Base-by-base conservation (phyloP, 2,113 vertebrate genomes). In the Pteropus alecto region DNA sequence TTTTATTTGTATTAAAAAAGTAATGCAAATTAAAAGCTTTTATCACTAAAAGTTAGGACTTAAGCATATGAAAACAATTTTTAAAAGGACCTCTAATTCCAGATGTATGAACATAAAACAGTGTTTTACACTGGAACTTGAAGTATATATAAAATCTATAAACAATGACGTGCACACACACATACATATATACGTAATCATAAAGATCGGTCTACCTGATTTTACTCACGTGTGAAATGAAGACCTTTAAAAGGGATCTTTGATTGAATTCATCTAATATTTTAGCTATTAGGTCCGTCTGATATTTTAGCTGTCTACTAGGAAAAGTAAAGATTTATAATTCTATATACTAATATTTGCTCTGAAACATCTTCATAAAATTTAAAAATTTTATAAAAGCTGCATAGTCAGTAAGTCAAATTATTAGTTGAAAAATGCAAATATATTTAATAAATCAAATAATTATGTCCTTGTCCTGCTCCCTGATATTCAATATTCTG, bases 351-450 rank as follows among this genome's bases (percentile, higher is more conserved):
- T 70, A 70, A 46, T 48, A n/a, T 73, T 94, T 92, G 2, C 63
- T 87, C 26, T 74, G 9, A 89, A 95, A 3, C 74, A 74, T 71
- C 71, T 90, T 21, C 78, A 71, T 85, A 78, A 87, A 92, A 81
- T 79, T 83, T 74, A 71, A 96, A 86, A 71, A 15, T 13, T 70
- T 63, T 78, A 26, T 97, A 38, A 93, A 94, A 89, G 18, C 18
- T 67, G 0, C 41, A 13, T 77, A n/a, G 51, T 90, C 33, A 90
- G 28, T 56, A 74, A 65, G 28, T 82, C 24, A 93, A 73, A 77
- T 10, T 82, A 3, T 35, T 95, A 51, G n/a, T 77, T 89, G n/a
- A 84, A 90, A 87, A 87, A 46, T 92, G 21, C n/a, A 96, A 87
- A 67, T 68, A 70, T 1, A 43, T 43, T 92, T 89, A 85, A 79